A percentile compares a stretch with the other conserved stretches of the same genome.
These are phyloP conservation scores for Araneus ventricosus DNA, from an alignment of 1,140 invertebrate species.

Conservation along the genomic window DNA sequence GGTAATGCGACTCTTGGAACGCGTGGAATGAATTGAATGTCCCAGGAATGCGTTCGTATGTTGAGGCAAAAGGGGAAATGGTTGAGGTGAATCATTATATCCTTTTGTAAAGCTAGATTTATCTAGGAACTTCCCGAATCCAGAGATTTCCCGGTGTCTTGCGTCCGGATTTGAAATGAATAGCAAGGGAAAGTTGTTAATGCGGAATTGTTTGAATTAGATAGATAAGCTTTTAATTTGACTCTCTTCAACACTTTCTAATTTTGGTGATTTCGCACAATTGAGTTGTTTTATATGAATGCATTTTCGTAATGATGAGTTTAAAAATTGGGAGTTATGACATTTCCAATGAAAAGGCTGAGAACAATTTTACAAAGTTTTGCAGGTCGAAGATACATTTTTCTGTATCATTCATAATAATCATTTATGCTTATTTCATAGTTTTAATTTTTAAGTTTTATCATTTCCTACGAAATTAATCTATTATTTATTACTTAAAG, in stretches of 20 bases:
- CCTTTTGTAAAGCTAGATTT: not conserved
- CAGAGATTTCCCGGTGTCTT: not conserved
- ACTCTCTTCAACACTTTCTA: not conserved
- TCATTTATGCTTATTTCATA: too few relatives aligned
- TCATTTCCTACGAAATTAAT: too few relatives aligned
- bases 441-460: too few relatives aligned
- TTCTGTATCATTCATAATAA: too few relatives aligned
- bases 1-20: not conserved
- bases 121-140: not conserved
- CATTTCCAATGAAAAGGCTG: too few relatives aligned
- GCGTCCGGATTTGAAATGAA: not conserved
- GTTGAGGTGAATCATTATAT: slow-evolving; percentile 3
- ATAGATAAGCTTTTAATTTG: not conserved
- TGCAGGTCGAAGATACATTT: too few relatives aligned
- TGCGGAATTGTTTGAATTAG: not conserved
- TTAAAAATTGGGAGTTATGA: too few relatives aligned
- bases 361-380: too few relatives aligned
- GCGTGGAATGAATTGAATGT: not conserved
- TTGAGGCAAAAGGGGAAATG: slow-evolving; percentile 18
- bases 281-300: too few relatives aligned
- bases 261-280: too few relatives aligned
- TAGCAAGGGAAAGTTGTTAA: not conserved
- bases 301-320: too few relatives aligned
- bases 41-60: not conserved
- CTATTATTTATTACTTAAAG: too few relatives aligned